Evolutionary conservation across 64 coral and sea anemone species (phyloP).

Genomic region (Catalaphyllia jardinei): DNA sequence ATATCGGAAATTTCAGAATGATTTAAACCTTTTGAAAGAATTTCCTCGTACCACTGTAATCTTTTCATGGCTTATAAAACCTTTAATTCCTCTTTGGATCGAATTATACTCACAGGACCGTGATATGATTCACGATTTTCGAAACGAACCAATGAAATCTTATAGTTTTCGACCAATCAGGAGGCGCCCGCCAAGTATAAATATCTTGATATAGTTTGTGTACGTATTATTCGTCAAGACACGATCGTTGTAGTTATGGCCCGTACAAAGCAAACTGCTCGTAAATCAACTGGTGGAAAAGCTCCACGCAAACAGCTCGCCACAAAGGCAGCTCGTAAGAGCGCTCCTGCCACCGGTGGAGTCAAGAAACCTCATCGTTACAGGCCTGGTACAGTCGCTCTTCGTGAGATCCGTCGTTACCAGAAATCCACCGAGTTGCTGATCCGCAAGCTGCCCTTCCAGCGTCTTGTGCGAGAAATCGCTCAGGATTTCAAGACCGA

Average conservation of each 20-base stretch:
- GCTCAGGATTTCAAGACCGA: conserved; percentile 95
- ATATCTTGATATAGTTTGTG: too few relatives aligned
- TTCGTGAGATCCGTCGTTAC: conserved; percentile 96
- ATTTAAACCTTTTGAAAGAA: too few relatives aligned
- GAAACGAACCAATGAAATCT: too few relatives aligned
- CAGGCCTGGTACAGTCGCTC: conserved; percentile 92
- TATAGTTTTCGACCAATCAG: too few relatives aligned
- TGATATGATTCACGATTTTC: too few relatives aligned
- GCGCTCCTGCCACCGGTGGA: conserved; percentile 73
- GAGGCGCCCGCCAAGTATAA: too few relatives aligned
- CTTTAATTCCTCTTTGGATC: too few relatives aligned
- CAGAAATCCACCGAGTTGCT: conserved; percentile 91
- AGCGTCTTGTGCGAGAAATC: conserved; percentile 91
- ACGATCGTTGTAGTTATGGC: conserved; percentile 8
- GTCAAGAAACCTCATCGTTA: conserved; percentile 92
- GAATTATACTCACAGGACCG: too few relatives aligned
- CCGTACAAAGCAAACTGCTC: conserved; percentile 71
- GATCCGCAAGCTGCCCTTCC: conserved; percentile 93
- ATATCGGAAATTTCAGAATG: too few relatives aligned
- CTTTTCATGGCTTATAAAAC: too few relatives aligned
- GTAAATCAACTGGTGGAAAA: conserved; percentile 76
- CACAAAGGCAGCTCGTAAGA: conserved; percentile 78
- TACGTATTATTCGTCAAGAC: too few relatives aligned
- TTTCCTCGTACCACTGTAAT: too few relatives aligned
- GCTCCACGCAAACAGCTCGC: conserved; percentile 74